phyloP scores from a whole-genome alignment of 2,888 invertebrate species.

The Argyra leucocephala region DNA sequence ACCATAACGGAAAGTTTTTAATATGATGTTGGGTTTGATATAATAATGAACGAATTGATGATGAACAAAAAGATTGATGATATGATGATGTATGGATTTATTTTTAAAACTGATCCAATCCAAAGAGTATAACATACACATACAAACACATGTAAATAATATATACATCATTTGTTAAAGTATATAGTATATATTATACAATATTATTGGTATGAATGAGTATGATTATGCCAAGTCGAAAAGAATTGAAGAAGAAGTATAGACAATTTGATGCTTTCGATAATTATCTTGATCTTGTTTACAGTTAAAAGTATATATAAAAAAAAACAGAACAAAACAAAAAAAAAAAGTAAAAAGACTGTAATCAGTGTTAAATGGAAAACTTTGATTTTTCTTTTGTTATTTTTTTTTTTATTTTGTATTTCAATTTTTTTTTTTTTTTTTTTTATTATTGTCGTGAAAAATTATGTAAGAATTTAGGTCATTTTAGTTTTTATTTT shows the following conservation, averaged over 20 bases:
- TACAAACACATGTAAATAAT: too few relatives aligned
- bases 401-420: background rate
- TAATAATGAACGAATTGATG: too few relatives aligned
- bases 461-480: constrained; percentile 1
- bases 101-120: background rate
- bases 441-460: background rate
- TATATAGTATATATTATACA: too few relatives aligned
- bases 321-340: background rate
- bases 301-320: background rate
- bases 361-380: background rate
- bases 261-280: constrained; percentile 3
- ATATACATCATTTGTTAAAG: too few relatives aligned
- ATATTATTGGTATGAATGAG: too few relatives aligned
- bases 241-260: background rate
- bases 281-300: constrained; percentile 6
- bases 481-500: background rate
- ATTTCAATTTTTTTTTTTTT: background rate
- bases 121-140: too few relatives aligned
- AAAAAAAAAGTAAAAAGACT: background rate
- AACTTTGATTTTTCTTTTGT: background rate
- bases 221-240: background rate
- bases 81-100: background rate
- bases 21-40: background rate
- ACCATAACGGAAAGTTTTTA: constrained; percentile 2
- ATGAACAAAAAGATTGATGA: constrained; percentile 2